Percentiles rank a stretch among this genome's conserved stretches.
These are phyloP conservation scores for Murina feae DNA, from an alignment of 2,113 vertebrate species.

Conservation along the genomic window DNA sequence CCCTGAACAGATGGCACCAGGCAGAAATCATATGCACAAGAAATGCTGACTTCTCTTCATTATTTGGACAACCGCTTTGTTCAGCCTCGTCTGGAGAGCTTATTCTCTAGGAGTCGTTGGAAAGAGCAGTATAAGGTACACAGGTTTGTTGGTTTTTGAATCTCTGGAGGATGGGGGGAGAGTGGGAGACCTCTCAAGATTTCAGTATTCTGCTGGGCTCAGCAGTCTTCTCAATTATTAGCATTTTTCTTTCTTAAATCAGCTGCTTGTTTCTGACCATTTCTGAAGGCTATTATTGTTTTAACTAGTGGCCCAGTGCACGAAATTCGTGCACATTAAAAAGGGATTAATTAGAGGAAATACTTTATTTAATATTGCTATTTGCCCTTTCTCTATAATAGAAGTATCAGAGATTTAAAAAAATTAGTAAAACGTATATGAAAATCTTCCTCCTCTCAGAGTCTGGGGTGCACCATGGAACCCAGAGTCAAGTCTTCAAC, in stretches of 20 bases:
- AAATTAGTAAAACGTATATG: too few relatives aligned
- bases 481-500: too few relatives aligned
- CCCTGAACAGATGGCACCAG: slow-evolving; percentile 81
- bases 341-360: too few relatives aligned
- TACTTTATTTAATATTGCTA: too few relatives aligned
- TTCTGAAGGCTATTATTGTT: neutral
- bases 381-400: too few relatives aligned
- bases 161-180: neutral
- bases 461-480: too few relatives aligned
- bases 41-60: slow-evolving; percentile 85
- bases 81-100: slow-evolving; percentile 85
- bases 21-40: slow-evolving; percentile 83
- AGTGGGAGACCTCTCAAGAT: neutral
- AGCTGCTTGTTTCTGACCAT: neutral
- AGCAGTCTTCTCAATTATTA: neutral
- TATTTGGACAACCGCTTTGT: slow-evolving; percentile 85
- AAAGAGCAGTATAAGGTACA: slow-evolving; percentile 86
- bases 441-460: too few relatives aligned
- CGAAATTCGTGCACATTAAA: too few relatives aligned
- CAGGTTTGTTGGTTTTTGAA: neutral
- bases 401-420: too few relatives aligned
- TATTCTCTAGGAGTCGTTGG: slow-evolving; percentile 86
- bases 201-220: neutral
- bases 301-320: too few relatives aligned
- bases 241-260: neutral